A percentile compares a stretch with the other conserved stretches of the same genome.
These are phyloP conservation scores for Artibeus lituratus DNA, from an alignment of 2,797 vertebrate genomes.

Conservation along the genomic window DNA sequence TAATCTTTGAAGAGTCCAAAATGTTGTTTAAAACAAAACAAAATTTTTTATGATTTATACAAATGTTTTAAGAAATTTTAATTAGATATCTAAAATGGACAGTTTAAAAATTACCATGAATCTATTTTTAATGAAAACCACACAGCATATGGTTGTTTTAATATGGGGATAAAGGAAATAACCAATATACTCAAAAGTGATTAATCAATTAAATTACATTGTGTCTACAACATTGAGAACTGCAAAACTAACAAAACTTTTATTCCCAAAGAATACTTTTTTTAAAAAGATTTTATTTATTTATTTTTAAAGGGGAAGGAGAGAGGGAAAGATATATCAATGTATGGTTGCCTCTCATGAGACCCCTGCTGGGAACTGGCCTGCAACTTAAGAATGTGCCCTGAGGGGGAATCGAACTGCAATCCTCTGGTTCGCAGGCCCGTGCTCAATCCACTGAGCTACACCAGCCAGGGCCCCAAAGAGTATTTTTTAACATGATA, in stretches of 20 bases:
- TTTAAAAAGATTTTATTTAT: too few species aligned
- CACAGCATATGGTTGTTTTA: not conserved
- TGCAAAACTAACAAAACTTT: not conserved
- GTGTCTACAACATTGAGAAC: not conserved
- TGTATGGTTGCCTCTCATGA: too few species aligned
- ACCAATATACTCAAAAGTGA: not conserved
- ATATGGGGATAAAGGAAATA: not conserved
- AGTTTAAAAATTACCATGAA: not conserved
- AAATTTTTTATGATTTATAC: not conserved
- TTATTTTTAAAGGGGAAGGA: too few species aligned
- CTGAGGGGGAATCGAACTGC: too few species aligned
- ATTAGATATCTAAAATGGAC: not conserved
- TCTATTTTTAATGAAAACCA: not conserved
- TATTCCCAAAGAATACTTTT: not conserved
- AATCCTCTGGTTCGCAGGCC: too few species aligned
- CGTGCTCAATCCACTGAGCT: too few species aligned
- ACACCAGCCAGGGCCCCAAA: too few species aligned
- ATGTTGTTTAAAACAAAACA: not conserved
- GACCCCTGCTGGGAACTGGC: too few species aligned
- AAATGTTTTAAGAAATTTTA: not conserved
- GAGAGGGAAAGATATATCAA: too few species aligned
- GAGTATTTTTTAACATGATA: not conserved
- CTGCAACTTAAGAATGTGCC: too few species aligned
- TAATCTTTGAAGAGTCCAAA: not conserved
- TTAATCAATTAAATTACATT: not conserved